Conservation (phyloP, 2,888 invertebrate genomes). For the Myopa tessellatipennis region DNA sequence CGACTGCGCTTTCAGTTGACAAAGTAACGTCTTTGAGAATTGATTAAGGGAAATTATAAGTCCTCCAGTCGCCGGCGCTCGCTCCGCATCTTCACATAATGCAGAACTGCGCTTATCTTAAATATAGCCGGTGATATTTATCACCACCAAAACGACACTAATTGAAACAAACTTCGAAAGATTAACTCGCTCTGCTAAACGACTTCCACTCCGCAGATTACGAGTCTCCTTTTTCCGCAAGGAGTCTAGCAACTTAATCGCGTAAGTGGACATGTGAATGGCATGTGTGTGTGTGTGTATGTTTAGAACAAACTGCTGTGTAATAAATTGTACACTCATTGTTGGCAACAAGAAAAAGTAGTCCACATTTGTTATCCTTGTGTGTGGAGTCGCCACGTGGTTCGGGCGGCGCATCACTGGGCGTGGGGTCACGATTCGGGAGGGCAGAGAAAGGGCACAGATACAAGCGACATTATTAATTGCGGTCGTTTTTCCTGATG, state of each 20-base stretch:
- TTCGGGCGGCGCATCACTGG: constrained; percentile 43
- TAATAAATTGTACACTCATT: constrained; percentile 58
- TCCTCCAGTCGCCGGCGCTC: neutral
- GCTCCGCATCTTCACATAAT: neutral
- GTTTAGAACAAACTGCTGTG: constrained; percentile 55
- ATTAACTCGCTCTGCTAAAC: constrained; percentile 45
- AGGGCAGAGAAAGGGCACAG: constrained; percentile 25
- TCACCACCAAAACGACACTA: constrained; percentile 50
- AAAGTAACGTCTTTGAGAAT: constrained; percentile 13
- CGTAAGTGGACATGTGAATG: constrained; percentile 55
- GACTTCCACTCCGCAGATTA: constrained; percentile 32
- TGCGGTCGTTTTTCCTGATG: constrained; percentile 58
- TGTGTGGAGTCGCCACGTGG: constrained; percentile 46
- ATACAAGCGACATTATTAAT: constrained; percentile 58
- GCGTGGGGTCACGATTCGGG: constrained; percentile 31
- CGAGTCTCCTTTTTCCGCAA: neutral
- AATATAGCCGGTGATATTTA: constrained; percentile 12
- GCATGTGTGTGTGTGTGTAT: constrained; percentile 40
- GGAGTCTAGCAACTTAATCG: constrained; percentile 53
- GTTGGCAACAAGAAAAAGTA: constrained; percentile 43
- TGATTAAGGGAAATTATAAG: constrained; percentile 14
- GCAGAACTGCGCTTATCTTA: neutral
- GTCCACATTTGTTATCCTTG: constrained; percentile 18
- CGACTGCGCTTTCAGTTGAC: neutral
- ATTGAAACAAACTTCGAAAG: constrained; percentile 57